These are phyloP conservation scores for Drosophila mimetica DNA, from an alignment of 2,888 invertebrate species.

Conservation along the genomic window DNA sequence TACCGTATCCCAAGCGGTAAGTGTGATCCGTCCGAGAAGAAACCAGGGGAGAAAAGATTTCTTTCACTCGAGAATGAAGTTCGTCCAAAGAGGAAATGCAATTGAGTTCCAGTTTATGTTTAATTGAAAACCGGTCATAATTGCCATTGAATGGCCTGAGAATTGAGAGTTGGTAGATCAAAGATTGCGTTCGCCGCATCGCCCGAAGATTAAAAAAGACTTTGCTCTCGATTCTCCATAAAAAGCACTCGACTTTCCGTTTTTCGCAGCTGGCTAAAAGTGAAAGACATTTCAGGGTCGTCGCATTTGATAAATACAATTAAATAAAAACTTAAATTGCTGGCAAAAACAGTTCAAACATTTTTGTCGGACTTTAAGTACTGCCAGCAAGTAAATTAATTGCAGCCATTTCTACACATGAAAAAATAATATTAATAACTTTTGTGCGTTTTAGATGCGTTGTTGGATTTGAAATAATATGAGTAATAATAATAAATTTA, in stretches of 20 bases:
- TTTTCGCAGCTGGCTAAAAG: conserved; percentile 56
- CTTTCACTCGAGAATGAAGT: conserved; percentile 36
- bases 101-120: conserved; percentile 47
- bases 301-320: conserved; percentile 50
- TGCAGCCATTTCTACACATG: conserved; percentile 23
- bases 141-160: conserved; percentile 49
- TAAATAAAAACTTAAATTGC: conserved; percentile 24
- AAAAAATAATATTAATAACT: too few relatives aligned
- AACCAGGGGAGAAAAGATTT: conserved; percentile 7
- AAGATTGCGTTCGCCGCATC: conserved; percentile 28
- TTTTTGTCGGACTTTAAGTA: conserved; percentile 33
- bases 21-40: conserved; percentile 47
- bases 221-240: conserved; percentile 62
- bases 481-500: too few relatives aligned
- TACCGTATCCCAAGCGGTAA: conserved; percentile 84
- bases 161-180: conserved; percentile 23
- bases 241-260: conserved; percentile 61
- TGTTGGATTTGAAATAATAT: too few relatives aligned
- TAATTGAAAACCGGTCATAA: conserved; percentile 67
- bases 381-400: conserved; percentile 22
- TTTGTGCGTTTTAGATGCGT: too few relatives aligned
- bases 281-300: conserved; percentile 73
- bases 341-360: conserved; percentile 19
- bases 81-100: conserved; percentile 41
- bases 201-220: conserved; percentile 27